A percentile compares a stretch with the other conserved stretches of the same genome.
These are phyloP conservation scores for Nomada lathburiana DNA, from an alignment of 2,888 invertebrate species.

Conservation along the genomic window DNA sequence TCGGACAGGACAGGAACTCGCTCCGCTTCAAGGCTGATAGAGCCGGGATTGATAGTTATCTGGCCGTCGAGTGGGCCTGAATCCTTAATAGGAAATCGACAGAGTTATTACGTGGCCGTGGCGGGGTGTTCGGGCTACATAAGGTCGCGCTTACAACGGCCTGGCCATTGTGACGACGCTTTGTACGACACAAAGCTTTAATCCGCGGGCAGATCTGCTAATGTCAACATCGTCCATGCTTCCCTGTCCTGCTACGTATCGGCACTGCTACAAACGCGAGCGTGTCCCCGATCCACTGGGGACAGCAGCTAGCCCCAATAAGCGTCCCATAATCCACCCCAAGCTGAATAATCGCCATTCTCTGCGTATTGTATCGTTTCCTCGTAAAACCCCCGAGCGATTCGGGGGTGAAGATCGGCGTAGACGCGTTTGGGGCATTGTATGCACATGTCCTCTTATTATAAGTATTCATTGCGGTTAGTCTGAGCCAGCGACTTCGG, in stretches of 20 bases:
- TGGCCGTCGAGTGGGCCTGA: slow-evolving; percentile 63
- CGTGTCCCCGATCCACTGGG: slow-evolving; percentile 63
- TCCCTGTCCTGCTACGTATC: slow-evolving; percentile 54
- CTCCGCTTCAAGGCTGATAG: slow-evolving; percentile 30
- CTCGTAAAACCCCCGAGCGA: slow-evolving; percentile 72
- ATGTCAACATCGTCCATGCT: slow-evolving; percentile 80
- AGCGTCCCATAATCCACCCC: slow-evolving; percentile 80
- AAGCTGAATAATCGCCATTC: slow-evolving; percentile 80
- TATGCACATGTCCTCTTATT: slow-evolving; percentile 67
- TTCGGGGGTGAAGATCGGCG: slow-evolving; percentile 67
- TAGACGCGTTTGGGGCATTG: slow-evolving; percentile 52
- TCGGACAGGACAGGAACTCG: slow-evolving; percentile 20
- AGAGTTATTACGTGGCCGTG: slow-evolving; percentile 76
- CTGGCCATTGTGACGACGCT: slow-evolving; percentile 77
- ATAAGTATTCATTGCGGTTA: slow-evolving; percentile 69
- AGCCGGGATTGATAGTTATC: slow-evolving; percentile 55
- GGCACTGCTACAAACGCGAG: slow-evolving; percentile 20
- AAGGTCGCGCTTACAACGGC: slow-evolving; percentile 77
- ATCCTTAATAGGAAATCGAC: slow-evolving; percentile 77
- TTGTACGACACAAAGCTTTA: slow-evolving; percentile 82
- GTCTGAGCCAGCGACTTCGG: slow-evolving; percentile 25
- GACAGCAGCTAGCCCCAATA: slow-evolving; percentile 74
- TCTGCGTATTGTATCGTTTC: slow-evolving; percentile 76
- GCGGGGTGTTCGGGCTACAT: slow-evolving; percentile 70
- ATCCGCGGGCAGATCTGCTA: slow-evolving; percentile 83